These are phyloP conservation scores for Eubucco bourcierii DNA, from an alignment of 2,113 vertebrate genomes.

Conservation along the genomic window DNA sequence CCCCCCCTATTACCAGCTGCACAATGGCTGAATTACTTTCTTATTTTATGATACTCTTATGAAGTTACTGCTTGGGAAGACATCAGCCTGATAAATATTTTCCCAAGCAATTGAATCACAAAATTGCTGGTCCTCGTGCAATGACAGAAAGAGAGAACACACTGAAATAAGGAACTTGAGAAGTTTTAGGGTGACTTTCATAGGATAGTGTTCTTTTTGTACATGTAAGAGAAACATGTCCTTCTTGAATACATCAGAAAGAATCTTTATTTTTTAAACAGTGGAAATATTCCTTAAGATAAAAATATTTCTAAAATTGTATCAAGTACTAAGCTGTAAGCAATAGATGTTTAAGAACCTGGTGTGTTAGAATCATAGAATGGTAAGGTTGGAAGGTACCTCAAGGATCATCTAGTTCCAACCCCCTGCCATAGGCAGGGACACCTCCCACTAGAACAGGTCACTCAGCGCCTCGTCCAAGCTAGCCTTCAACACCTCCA, in stretches of 20 bases:
- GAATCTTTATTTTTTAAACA: background rate
- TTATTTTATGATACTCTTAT: background rate
- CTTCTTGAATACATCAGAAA: background rate
- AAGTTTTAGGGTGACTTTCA: background rate
- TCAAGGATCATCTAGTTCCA: too few species aligned
- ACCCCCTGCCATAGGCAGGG: too few species aligned
- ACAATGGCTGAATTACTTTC: background rate
- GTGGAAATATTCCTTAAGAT: background rate
- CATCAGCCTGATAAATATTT: background rate
- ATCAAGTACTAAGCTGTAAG: background rate
- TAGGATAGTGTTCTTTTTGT: background rate
- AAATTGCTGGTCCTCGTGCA: background rate
- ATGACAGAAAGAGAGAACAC: background rate
- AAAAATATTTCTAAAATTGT: background rate
- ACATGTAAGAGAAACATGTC: background rate
- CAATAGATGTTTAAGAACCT: background rate
- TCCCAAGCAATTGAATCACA: background rate
- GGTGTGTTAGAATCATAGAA: background rate
- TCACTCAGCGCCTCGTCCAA: too few species aligned
- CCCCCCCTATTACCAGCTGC: background rate
- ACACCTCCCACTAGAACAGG: too few species aligned
- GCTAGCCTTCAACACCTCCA: too few species aligned
- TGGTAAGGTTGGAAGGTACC: too few species aligned
- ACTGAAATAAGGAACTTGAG: background rate
- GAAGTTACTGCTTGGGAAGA: background rate